These are phyloP conservation scores for Amblyopsis hoosieri DNA, from an alignment of 2,797 vertebrate species.

Conservation along the genomic window DNA sequence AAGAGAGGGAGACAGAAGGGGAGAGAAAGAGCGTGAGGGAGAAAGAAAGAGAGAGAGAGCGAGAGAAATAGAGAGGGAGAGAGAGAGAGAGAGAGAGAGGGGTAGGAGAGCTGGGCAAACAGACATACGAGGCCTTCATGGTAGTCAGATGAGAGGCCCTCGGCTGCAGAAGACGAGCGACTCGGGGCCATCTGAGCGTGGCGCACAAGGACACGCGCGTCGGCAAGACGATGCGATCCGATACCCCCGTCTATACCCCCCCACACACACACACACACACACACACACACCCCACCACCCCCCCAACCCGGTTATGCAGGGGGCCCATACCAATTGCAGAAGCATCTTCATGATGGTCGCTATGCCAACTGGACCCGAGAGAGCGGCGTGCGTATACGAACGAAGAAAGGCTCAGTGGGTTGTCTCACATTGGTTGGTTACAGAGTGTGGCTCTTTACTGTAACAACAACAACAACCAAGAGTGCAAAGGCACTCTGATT, in stretches of 20 bases:
- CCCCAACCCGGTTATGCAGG: slow-evolving; percentile 64
- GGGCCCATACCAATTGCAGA: slow-evolving; percentile 59
- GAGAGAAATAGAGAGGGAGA: slow-evolving; percentile 44
- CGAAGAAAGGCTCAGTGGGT: too few relatives aligned
- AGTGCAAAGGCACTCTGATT: too few relatives aligned
- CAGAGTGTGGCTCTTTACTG: too few relatives aligned
- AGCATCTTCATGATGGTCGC: slow-evolving; percentile 65
- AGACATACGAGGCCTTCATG: slow-evolving; percentile 68
- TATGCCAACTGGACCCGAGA: slow-evolving; percentile 66
- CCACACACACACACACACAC: too few relatives aligned
- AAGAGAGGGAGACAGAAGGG: slow-evolving; percentile 24
- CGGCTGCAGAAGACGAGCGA: slow-evolving; percentile 70
- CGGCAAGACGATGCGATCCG: slow-evolving; percentile 71
- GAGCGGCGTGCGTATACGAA: slow-evolving; percentile 22
- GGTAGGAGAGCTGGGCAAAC: background rate
- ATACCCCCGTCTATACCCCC: slow-evolving; percentile 70
- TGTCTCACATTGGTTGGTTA: too few relatives aligned
- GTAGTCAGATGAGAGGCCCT: slow-evolving; percentile 81
- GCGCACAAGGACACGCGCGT: slow-evolving; percentile 76
- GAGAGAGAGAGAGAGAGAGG: slow-evolving; percentile 50
- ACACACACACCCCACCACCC: slow-evolving; percentile 64
- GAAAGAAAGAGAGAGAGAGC: slow-evolving; percentile 28
- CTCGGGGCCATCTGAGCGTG: slow-evolving; percentile 70
- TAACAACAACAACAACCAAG: too few relatives aligned
- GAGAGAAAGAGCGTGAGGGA: slow-evolving; percentile 46